Conservation (phyloP, 2,888 invertebrate species). For the Oscheius onirici region DNA sequence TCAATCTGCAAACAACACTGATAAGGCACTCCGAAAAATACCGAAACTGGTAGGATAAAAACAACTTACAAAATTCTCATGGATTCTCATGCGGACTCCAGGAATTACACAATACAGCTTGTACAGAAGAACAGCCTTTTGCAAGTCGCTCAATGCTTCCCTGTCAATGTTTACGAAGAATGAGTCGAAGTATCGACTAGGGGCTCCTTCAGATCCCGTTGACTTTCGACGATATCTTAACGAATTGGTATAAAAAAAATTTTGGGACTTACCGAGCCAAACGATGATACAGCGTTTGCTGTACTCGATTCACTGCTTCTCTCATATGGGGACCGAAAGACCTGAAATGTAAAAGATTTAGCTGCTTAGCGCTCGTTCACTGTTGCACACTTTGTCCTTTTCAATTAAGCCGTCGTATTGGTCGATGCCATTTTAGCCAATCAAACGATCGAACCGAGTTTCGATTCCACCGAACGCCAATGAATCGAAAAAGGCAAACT, state of each 20-base stretch:
- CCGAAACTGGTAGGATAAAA: not conserved
- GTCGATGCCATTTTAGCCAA: too few species aligned
- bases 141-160: constrained; percentile 12
- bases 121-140: constrained; percentile 23
- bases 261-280: constrained; percentile 2
- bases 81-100: constrained; percentile 13
- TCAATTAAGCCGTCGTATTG: too few species aligned
- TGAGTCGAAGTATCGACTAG: constrained; percentile 5
- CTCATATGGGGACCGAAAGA: constrained; percentile 22
- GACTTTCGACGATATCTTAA: constrained; percentile 15
- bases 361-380: not conserved
- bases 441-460: too few species aligned
- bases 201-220: constrained; percentile 22
- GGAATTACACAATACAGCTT: constrained; percentile 22
- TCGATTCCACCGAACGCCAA: too few species aligned
- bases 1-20: constrained; percentile 17
- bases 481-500: not conserved
- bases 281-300: constrained; percentile 4
- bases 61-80: constrained; percentile 11
- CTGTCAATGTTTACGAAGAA: constrained; percentile 21
- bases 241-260: not conserved
- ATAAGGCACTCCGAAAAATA: not conserved
- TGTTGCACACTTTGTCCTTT: too few species aligned
- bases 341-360: not conserved
- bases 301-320: constrained; percentile 5